A percentile compares a stretch with the other conserved stretches of the same genome.
These are phyloP conservation scores for Butorides virescens DNA, from an alignment of 2,113 vertebrate species.

Conservation along the genomic window DNA sequence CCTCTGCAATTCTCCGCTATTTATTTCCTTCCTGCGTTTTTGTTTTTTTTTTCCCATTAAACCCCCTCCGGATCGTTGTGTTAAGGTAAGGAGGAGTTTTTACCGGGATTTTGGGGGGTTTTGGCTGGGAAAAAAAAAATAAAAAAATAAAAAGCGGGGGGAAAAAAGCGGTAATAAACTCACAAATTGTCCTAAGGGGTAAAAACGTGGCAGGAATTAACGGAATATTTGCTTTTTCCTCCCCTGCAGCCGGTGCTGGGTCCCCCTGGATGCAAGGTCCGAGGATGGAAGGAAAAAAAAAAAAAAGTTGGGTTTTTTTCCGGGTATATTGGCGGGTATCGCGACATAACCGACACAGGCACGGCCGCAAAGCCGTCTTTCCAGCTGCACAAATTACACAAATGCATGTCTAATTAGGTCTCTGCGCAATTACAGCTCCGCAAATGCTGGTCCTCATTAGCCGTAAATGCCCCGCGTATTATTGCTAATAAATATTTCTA, in stretches of 20 bases:
- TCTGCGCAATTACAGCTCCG: neutral
- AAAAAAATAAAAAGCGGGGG: neutral
- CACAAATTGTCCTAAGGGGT: neutral
- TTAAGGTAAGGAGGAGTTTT: neutral
- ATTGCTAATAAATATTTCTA: neutral
- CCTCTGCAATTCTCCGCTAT: neutral
- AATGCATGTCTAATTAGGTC: neutral
- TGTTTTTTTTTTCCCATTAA: neutral
- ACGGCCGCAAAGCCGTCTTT: fast-evolving
- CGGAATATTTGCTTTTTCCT: neutral
- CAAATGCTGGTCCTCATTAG: neutral
- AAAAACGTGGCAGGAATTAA: neutral
- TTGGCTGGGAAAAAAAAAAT: too few relatives aligned
- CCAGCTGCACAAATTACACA: neutral
- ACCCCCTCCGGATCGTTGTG: neutral
- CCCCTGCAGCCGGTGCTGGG: neutral
- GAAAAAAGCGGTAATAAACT: neutral
- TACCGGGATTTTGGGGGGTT: too few relatives aligned
- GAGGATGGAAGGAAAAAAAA: neutral
- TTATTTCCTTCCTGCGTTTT: neutral
- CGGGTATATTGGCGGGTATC: neutral
- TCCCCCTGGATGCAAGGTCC: neutral
- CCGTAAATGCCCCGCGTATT: neutral
- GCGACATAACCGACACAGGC: neutral
- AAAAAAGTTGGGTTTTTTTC: neutral